Conservation (phyloP, 2,113 vertebrate species). For the cat (Felis catus) region DNA sequence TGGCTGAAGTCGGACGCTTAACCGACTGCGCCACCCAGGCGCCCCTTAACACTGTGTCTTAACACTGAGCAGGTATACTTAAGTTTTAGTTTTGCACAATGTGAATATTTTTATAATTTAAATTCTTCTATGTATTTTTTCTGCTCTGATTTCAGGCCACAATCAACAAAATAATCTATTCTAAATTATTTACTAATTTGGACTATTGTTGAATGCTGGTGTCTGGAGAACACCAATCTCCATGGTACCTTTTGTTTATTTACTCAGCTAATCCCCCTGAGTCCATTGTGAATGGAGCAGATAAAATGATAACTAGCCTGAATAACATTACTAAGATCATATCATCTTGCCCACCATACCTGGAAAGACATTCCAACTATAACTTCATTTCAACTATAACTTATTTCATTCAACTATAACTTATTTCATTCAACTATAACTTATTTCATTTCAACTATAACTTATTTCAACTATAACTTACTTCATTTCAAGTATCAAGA, state of each 20-base stretch:
- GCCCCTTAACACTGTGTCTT: too few species aligned
- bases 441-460: neutral
- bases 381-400: neutral
- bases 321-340: neutral
- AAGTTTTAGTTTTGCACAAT: too few species aligned
- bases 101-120: neutral
- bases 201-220: neutral
- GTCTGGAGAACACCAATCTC: slow-evolving; percentile 47
- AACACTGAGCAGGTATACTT: too few species aligned
- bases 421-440: neutral
- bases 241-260: slow-evolving; percentile 28
- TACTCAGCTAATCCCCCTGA: slow-evolving; percentile 30
- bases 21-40: too few species aligned
- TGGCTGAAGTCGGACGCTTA: too few species aligned
- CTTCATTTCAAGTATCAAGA: neutral
- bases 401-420: neutral
- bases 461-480: neutral
- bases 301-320: slow-evolving; percentile 4
- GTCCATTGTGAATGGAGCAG: neutral
- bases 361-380: neutral
- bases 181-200: neutral
- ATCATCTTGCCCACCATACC: neutral
- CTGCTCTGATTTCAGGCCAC: neutral
- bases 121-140: neutral
- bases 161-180: neutral